phyloP scores from a whole-genome alignment of 1,140 invertebrate species.

The Camponotus floridanus region DNA sequence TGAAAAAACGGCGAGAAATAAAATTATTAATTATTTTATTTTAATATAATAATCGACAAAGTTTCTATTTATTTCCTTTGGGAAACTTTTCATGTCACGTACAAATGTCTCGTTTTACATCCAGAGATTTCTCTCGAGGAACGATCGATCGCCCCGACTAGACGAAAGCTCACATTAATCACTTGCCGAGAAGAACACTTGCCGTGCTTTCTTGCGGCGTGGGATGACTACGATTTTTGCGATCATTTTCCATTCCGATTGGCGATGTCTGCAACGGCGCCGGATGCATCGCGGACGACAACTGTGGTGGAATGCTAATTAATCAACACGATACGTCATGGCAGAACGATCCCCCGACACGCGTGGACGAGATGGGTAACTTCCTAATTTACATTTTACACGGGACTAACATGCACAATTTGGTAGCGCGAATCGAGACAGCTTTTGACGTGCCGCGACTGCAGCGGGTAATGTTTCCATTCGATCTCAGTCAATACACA shows the following conservation, averaged over 20 bases:
- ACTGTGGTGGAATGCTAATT: slow-evolving; percentile 50
- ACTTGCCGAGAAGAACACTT: slow-evolving; percentile 10
- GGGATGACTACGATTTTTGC: slow-evolving; percentile 46
- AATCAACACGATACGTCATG: slow-evolving; percentile 64
- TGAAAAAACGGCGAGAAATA: not conserved
- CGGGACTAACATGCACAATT: slow-evolving; percentile 53
- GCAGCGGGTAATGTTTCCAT: slow-evolving; percentile 8
- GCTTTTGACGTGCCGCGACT: slow-evolving; percentile 49
- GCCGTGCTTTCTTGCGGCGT: slow-evolving; percentile 46
- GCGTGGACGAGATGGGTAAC: slow-evolving; percentile 60
- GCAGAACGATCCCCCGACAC: slow-evolving; percentile 54
- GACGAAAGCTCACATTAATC: slow-evolving; percentile 51
- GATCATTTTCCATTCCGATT: slow-evolving; percentile 30
- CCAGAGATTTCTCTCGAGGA: not conserved
- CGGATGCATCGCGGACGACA: slow-evolving; percentile 31
- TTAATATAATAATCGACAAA: not conserved
- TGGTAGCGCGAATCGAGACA: slow-evolving; percentile 41
- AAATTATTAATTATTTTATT: not conserved
- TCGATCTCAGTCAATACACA: slow-evolving; percentile 31
- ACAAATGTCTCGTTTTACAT: slow-evolving; percentile 21
- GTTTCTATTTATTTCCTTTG: not conserved
- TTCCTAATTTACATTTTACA: slow-evolving; percentile 64
- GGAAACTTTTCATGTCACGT: not conserved
- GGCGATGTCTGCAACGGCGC: slow-evolving; percentile 22
- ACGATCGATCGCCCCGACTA: slow-evolving; percentile 23